These are phyloP conservation scores for Entomyzon cyanotis DNA, from an alignment of 2,113 vertebrate species.

Conservation along the genomic window DNA sequence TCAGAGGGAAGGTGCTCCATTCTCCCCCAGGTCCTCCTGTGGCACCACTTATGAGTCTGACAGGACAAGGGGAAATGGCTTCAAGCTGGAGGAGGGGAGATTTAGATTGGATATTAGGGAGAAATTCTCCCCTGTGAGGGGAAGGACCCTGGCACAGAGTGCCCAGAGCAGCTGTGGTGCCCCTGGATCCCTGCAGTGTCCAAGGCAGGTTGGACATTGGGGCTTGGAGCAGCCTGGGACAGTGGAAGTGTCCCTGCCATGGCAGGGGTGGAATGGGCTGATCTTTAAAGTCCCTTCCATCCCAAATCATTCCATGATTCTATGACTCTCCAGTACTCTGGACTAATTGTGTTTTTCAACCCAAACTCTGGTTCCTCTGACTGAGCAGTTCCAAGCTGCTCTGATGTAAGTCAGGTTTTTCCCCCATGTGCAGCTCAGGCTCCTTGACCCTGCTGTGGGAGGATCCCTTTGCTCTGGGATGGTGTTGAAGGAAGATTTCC, in stretches of 20 bases:
- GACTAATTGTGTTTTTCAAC: not conserved
- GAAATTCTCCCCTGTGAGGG: not conserved
- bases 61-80: not conserved
- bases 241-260: not conserved
- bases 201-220: not conserved
- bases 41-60: accelerated
- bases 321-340: not conserved
- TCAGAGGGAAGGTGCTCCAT: not conserved
- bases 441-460: not conserved
- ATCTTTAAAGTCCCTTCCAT: not conserved
- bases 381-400: too few relatives aligned
- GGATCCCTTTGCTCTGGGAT: not conserved
- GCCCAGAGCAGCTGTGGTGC: not conserved
- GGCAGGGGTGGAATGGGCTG: not conserved
- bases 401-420: not conserved
- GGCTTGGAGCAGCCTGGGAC: not conserved
- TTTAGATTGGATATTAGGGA: accelerated
- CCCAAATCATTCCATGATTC: not conserved
- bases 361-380: not conserved
- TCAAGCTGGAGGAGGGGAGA: not conserved
- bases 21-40: not conserved
- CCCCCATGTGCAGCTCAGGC: accelerated
- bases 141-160: not conserved
- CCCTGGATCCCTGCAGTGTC: not conserved
- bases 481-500: not conserved